Conservation (phyloP, 30 jellyfish, hydroid and myxozoan genomes). For the Haliclystus octoradiatus region DNA sequence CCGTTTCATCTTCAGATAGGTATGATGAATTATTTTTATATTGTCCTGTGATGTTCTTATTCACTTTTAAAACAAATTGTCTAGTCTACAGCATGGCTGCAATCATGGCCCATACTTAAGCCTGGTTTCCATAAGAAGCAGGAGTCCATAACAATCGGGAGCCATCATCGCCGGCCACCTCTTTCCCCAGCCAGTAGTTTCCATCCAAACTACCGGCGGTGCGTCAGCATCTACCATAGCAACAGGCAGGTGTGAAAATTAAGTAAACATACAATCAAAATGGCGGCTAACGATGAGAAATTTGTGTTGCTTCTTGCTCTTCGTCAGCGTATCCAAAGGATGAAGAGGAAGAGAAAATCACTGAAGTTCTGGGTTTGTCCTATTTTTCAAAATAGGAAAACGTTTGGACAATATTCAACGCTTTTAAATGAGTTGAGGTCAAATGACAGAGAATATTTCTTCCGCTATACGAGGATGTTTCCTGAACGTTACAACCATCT, state of each 20-base stretch:
- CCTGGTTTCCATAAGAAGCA: too few species aligned
- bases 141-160: too few species aligned
- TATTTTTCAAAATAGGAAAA: background rate
- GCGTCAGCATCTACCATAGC: too few species aligned
- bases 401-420: background rate
- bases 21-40: constrained; percentile 64
- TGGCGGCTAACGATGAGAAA: background rate
- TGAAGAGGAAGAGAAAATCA: background rate
- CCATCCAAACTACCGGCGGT: too few species aligned
- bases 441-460: background rate
- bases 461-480: background rate
- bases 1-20: constrained; percentile 32
- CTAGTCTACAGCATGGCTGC: too few species aligned
- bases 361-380: background rate
- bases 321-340: background rate
- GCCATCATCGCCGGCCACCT: too few species aligned
- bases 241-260: too few species aligned
- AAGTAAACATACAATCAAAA: too few species aligned
- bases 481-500: background rate
- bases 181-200: too few species aligned
- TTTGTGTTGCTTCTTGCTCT: background rate
- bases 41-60: background rate
- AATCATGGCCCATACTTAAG: too few species aligned
- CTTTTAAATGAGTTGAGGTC: background rate
- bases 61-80: too few species aligned